Base-by-base conservation (phyloP, 2,888 invertebrate species). In the Patella ulyssiponensis region DNA sequence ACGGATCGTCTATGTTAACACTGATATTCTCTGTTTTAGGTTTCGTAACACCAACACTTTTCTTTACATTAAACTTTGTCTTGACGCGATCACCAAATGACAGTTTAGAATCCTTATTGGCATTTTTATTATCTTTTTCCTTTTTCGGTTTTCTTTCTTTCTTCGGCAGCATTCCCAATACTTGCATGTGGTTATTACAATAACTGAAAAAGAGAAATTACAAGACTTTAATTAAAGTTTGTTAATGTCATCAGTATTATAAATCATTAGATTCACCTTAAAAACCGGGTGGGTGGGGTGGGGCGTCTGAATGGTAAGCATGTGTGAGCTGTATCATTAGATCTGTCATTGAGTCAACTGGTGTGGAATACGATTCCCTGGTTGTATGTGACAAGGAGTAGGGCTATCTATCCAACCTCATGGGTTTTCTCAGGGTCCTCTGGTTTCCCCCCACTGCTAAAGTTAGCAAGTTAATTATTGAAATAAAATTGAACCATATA, bases 151-250 rank as follows among this genome's bases (percentile, higher is more conserved):
- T 89, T 73, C 87, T 82, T 76, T 88, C 88, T 72, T 87, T 88
- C 79, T 86, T 86, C 75, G 88, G 88, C 73, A 88, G 79, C 88
- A 89, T 88, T 12, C 89, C 89, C 79, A 88, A 83, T 52, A 92
- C 92, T 86, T 92, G 92, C 92, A 92, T 92, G 86, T 92, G 93
- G 84, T 92, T 92, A 86, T 92, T 92, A 85, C 92, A 92, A 82
- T 92, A 92, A 80, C 92, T 92, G 83, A 7, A 86, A 85, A 56
- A 74, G 12, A 72, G 71, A 69, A 73, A 4, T 44, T 9, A 44
- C 7, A 9, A 44, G 9, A 44, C 44, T 44, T 44, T 44, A 33
- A 33, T 33, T 33, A 33, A 5, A 1, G 27, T 27, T 27, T 27
- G 0, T 33, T 33, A 33, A 33, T 33, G 33, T 0, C 33, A 33